Conservation (phyloP, 2,888 invertebrate genomes). For the Polyommatus icarus region DNA sequence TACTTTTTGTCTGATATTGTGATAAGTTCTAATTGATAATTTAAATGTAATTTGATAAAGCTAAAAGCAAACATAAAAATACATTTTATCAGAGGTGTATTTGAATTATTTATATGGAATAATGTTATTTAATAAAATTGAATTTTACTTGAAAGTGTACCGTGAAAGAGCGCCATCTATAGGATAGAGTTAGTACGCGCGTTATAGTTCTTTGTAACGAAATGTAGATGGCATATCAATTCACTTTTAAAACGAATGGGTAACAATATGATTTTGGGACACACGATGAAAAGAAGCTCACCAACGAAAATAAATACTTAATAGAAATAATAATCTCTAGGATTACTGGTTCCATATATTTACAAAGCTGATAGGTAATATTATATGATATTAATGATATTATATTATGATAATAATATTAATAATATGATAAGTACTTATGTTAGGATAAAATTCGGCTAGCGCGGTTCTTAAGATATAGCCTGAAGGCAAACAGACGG, state of each 20-base stretch:
- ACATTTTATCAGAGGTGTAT: neutral
- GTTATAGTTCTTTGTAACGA: neutral
- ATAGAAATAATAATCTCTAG: too few species aligned
- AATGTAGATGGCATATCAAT: neutral
- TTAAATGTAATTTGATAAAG: neutral
- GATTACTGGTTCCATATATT: too few species aligned
- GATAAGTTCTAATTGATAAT: neutral
- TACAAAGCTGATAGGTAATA: too few species aligned
- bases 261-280: too few species aligned
- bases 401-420: too few species aligned
- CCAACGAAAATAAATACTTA: too few species aligned
- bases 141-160: neutral
- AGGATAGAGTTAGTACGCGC: neutral
- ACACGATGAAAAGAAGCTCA: too few species aligned
- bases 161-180: neutral
- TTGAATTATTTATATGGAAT: neutral
- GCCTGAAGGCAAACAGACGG: too few species aligned
- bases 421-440: too few species aligned
- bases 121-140: neutral
- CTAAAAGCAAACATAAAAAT: neutral
- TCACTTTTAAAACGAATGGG: neutral
- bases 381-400: too few species aligned
- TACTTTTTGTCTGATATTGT: neutral
- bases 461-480: too few species aligned
- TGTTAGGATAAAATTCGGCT: too few species aligned